Evolutionary conservation across 2,113 vertebrate genomes (phyloP), one percentile per base, ranked within the genome.

Genomic region (Grallaria varia): DNA sequence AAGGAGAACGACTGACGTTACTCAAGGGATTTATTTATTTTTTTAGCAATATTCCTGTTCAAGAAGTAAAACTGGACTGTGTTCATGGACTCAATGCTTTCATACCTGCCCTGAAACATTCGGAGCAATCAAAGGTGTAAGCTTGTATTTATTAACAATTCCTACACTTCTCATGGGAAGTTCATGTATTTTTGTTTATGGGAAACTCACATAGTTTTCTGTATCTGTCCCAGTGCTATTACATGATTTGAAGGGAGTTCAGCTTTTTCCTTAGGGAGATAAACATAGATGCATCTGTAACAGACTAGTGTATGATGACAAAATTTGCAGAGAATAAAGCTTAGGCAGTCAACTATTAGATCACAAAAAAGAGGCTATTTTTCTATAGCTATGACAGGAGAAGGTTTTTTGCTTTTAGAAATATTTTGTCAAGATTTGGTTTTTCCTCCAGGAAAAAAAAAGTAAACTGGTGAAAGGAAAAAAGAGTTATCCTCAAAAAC

Each of bases 361-460:
- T 25, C 30, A 62, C 9, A 56, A 13, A 23, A 67, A 69, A 84
- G 28, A 59, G 18, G 76, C 14, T n/a, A 56, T 59, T 79, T 47
- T 37, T 68, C 35, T n/a, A 39, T n/a, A 82, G 37, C 16, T 71
- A 4, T 7, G 62, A 42, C 6, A 84, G 16, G 12, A 50, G 58
- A 74, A 92, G 72, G 44, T 45, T 78, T 93, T 69, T 84, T 91
- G 89, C 27, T 25, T 90, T 94, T 91, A 66, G 78, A 95, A 87
- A 93, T 88, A 93, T 96, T 92, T 97, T 97, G 49, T 96, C 79
- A 80, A 62, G 90, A 87, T 96, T 77, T 96, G 18, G 56, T 82
- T 94, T 92, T 93, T 94, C 83, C 87, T 87, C 25, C 74, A 40
- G 77, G 42, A 42, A 84, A 84, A 78, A 78, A 69, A 89, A 82